Conservation (phyloP, 2,113 vertebrate species). For the Xyliphius kryptos region DNA sequence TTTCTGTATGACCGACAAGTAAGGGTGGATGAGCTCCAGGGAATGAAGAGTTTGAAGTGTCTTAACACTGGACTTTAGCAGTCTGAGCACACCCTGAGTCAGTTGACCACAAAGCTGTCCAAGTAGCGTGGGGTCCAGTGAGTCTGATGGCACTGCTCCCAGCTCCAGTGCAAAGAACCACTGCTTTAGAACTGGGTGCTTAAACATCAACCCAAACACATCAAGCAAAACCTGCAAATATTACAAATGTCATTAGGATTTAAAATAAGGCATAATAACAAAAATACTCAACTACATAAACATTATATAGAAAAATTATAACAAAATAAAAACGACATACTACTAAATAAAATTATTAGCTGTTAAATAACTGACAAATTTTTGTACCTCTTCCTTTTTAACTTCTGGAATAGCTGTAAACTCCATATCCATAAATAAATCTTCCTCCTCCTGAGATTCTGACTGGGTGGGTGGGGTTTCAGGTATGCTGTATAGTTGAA, state of each 20-base stretch:
- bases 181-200: slow-evolving; percentile 74
- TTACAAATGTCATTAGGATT: too few relatives aligned
- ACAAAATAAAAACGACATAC: too few relatives aligned
- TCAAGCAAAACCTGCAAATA: slow-evolving; percentile 69
- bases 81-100: slow-evolving; percentile 56
- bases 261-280: too few relatives aligned
- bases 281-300: not conserved
- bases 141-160: slow-evolving; percentile 64
- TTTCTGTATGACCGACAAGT: slow-evolving; percentile 58
- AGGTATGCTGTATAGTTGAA: slow-evolving; percentile 49
- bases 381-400: slow-evolving; percentile 50
- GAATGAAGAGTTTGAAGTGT: slow-evolving; percentile 52
- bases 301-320: not conserved
- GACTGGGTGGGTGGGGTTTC: slow-evolving; percentile 28
- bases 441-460: slow-evolving; percentile 40
- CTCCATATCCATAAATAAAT: slow-evolving; percentile 70
- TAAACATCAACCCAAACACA: slow-evolving; percentile 66
- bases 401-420: slow-evolving; percentile 20
- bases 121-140: slow-evolving; percentile 68
- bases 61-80: slow-evolving; percentile 61
- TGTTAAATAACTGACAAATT: too few relatives aligned
- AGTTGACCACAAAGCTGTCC: slow-evolving; percentile 71
- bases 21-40: slow-evolving; percentile 57
- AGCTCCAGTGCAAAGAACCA: slow-evolving; percentile 86
- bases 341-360: too few relatives aligned